Evolutionary conservation across 2,888 invertebrate species (phyloP), one percentile per base, ranked within the genome.

Genomic region (Erpobdella octoculata): DNA sequence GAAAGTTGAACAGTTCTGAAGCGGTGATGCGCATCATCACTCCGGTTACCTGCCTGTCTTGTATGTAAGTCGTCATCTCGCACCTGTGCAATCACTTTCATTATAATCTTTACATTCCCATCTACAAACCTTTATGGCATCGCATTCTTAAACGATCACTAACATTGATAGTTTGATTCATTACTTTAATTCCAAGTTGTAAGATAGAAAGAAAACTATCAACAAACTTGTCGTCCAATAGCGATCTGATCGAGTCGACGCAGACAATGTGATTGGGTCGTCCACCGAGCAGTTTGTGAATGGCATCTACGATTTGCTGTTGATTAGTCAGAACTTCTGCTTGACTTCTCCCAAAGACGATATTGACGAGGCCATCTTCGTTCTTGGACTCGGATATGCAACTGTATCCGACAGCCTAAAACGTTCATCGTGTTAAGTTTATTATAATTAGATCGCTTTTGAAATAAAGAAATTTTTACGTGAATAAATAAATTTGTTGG

Each of bases 321-420:
- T 72, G 71, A 33, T 67, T 72, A 18, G 68, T 64, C 1, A 64
- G 58, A 8, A 74, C 88, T 71, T 88, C 78, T 89, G 89, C 89
- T 88, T 35, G 94, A 86, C 76, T 91, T 90, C n/a, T 88, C 79
- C 89, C 90, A 78, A 97, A 89, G 71, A 90, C 87, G 75, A 98
- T 81, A 2, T 90, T 89, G 0, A 97, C 92, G 59, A 92, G 86
- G 0, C 97, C 97, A 78, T 95, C 91, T 79, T 92, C 91, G 80
- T 94, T 93, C 74, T 91, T 91, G 66, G 89, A 88, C 3, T 89
- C 89, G 0, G 93, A 91, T 76, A 95, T 87, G 28, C 90, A 88
- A 76, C 91, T 92, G 81, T 96, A 97, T 0, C 93, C 93, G 70
- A 97, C 91, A 0, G 94, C 91, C 85, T 84, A 66, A 28, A n/a